Percentiles rank a stretch among this genome's conserved stretches.
These are phyloP conservation scores for Chamaetylas fuelleborni DNA, from an alignment of 2,113 vertebrate genomes.

Conservation along the genomic window DNA sequence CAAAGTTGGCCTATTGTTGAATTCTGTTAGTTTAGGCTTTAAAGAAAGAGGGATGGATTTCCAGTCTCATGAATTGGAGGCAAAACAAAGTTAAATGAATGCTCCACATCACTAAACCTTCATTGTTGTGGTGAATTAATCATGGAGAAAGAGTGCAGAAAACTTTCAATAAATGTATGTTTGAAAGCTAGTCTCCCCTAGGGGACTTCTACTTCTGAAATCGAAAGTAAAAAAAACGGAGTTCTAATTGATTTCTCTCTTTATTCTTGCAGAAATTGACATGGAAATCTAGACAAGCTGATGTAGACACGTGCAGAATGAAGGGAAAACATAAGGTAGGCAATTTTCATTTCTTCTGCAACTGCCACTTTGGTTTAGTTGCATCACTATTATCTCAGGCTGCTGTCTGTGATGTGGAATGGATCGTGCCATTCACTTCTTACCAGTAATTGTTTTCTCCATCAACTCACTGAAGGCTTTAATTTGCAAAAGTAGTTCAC, in stretches of 20 bases:
- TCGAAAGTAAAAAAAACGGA: constrained; percentile 64
- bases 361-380: constrained; percentile 72
- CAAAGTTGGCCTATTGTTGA: background rate
- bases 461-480: constrained; percentile 69
- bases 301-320: constrained; percentile 99
- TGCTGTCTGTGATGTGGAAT: constrained; percentile 50
- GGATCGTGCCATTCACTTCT: constrained; percentile 45
- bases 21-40: background rate
- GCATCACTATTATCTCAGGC: constrained; percentile 58
- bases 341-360: constrained; percentile 69
- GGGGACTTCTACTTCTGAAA: constrained; percentile 68
- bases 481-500: constrained; percentile 73
- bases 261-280: constrained; percentile 90
- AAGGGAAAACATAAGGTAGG: constrained; percentile 98
- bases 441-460: constrained; percentile 70
- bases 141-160: constrained; percentile 54
- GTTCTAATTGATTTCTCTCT: constrained; percentile 74
- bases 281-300: constrained; percentile 97
- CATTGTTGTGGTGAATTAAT: constrained; percentile 62
- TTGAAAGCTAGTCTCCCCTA: constrained; percentile 47
- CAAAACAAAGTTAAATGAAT: constrained; percentile 50
- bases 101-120: constrained; percentile 14
- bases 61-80: constrained; percentile 30
- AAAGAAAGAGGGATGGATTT: background rate
- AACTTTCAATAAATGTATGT: constrained; percentile 66